Evolutionary conservation across 2,113 vertebrate genomes (phyloP).

Genomic region (Vulpes vulpes): DNA sequence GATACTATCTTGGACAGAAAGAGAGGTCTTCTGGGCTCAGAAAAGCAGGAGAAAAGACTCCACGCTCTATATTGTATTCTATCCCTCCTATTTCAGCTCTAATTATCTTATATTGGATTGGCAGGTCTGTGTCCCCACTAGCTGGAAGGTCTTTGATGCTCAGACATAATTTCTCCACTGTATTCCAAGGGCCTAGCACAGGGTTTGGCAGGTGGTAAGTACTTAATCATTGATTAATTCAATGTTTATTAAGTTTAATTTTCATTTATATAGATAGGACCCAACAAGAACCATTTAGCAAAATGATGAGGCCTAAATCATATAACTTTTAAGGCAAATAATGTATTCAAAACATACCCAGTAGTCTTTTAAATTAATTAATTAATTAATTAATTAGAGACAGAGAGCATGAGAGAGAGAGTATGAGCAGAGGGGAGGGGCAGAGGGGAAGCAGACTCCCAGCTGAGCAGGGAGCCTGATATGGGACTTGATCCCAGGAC

Average conservation of each 20-base stretch:
- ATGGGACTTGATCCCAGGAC: no score
- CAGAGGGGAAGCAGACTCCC: no score
- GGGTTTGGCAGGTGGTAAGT: background rate
- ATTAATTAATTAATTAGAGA: no score
- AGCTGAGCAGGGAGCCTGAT: no score
- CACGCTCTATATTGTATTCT: background rate
- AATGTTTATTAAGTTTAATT: constrained; percentile 39
- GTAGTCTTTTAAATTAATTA: background rate
- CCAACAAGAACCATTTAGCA: background rate
- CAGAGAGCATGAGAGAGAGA: no score
- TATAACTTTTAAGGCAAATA: constrained; percentile 29
- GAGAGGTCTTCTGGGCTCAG: background rate
- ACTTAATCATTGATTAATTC: constrained; percentile 2
- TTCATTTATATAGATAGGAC: constrained; percentile 7
- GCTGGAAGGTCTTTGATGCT: background rate
- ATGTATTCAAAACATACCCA: constrained; percentile 12
- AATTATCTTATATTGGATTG: background rate
- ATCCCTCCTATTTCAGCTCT: background rate
- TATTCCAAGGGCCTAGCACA: background rate
- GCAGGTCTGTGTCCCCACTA: background rate
- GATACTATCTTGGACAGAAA: background rate
- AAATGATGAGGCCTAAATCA: background rate
- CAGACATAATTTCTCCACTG: background rate
- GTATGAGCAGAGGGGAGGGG: no score
- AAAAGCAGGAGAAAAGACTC: background rate